These are phyloP conservation scores for Phyto melanocephala DNA, from an alignment of 2,888 invertebrate genomes.

Conservation along the genomic window DNA sequence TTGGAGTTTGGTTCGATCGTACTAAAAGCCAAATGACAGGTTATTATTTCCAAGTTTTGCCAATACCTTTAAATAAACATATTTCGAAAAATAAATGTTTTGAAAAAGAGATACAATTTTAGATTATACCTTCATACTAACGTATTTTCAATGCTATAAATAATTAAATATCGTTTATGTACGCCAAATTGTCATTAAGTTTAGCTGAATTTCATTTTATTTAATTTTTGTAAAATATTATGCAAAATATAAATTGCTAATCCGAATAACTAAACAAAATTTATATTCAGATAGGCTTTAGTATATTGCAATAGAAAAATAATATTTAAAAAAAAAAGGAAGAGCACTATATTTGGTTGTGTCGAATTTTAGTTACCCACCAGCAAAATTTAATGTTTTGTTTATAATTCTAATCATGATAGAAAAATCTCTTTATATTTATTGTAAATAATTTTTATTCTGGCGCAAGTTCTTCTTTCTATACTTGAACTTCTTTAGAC, in stretches of 20 bases:
- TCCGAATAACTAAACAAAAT: not conserved
- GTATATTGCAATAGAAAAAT: too few relatives aligned
- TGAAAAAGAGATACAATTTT: not conserved
- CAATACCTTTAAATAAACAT: not conserved
- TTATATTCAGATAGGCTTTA: not conserved
- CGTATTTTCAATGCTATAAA: conserved; percentile 5
- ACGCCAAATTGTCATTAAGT: conserved; percentile 16
- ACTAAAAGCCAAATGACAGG: conserved; percentile 47
- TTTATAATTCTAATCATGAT: too few relatives aligned
- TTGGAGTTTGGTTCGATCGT: too few relatives aligned
- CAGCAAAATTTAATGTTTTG: too few relatives aligned
- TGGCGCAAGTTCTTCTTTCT: too few relatives aligned
- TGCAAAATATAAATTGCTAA: too few relatives aligned
- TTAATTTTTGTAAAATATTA: not conserved
- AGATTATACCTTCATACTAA: not conserved
- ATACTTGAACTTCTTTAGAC: too few relatives aligned
- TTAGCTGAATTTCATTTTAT: conserved; percentile 9
- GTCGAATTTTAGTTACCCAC: too few relatives aligned
- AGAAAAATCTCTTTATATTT: too few relatives aligned
- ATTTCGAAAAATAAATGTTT: not conserved
- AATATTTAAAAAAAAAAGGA: too few relatives aligned
- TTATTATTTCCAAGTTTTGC: conserved; percentile 33
- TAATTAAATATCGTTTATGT: conserved; percentile 38
- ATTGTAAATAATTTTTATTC: too few relatives aligned
- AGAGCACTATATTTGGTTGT: too few relatives aligned